A percentile compares a stretch with the other conserved stretches of the same genome.
phyloP scores from a whole-genome alignment of 2,113 vertebrate genomes.

The Clarias gariepinus region DNA sequence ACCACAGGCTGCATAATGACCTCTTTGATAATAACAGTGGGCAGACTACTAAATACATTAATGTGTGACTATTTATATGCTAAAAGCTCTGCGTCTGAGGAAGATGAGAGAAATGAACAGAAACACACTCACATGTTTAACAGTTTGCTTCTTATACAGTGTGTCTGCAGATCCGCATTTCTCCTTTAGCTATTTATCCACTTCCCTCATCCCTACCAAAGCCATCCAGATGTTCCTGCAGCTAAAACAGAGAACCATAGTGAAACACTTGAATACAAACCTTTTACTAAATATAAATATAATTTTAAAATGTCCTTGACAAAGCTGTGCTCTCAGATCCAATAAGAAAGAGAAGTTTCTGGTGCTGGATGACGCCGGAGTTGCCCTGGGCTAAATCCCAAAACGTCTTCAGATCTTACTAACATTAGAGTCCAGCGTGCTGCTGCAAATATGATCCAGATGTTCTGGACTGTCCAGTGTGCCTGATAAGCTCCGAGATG shows the following conservation, averaged over 20 bases:
- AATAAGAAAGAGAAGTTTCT: not conserved
- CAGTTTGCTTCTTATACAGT: not conserved
- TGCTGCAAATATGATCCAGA: constrained; percentile 7
- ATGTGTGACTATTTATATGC: not conserved
- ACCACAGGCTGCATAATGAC: not conserved
- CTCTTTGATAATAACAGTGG: not conserved
- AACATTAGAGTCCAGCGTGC: constrained; percentile 19
- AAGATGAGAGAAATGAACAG: no score
- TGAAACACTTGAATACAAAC: not conserved
- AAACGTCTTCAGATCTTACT: constrained; percentile 10
- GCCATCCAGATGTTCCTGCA: no score
- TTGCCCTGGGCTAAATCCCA: constrained; percentile 10
- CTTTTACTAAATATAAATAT: not conserved
- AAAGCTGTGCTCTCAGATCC: not conserved
- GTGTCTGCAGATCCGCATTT: not conserved
- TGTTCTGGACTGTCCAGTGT: constrained; percentile 30
- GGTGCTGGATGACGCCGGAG: not conserved
- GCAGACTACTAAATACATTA: not conserved
- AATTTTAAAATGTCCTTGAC: not conserved
- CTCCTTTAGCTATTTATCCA: not conserved
- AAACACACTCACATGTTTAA: no score
- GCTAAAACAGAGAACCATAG: not conserved
- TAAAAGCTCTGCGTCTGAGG: no score
- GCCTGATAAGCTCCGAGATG: constrained; percentile 31
- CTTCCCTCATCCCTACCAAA: no score